Percentiles rank a stretch among this genome's conserved stretches.
These are phyloP conservation scores for Lichenostomus cassidix DNA, from an alignment of 2,113 vertebrate species.

Conservation along the genomic window DNA sequence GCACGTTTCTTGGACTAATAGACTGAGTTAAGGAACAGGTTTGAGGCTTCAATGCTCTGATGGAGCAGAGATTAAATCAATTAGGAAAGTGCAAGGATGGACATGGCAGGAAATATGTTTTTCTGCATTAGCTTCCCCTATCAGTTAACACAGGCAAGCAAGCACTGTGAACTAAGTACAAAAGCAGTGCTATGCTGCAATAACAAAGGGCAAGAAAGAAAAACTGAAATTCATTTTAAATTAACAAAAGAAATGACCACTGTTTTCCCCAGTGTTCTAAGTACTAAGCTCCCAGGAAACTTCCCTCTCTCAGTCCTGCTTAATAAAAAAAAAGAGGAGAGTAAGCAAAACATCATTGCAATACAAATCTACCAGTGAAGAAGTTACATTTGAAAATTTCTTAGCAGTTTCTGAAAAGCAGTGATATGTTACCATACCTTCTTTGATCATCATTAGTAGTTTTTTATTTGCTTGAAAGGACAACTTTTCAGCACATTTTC, in stretches of 20 bases:
- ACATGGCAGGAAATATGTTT: not conserved
- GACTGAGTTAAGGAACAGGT: not conserved
- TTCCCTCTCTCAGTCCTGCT: not conserved
- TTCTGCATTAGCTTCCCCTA: not conserved
- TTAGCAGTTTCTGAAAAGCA: not conserved
- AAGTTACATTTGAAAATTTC: not conserved
- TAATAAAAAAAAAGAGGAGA: not conserved
- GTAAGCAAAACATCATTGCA: not conserved
- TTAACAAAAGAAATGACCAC: not conserved
- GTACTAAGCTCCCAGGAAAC: not conserved
- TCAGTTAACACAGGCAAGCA: not conserved
- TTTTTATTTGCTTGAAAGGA: not conserved
- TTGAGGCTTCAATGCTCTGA: not conserved
- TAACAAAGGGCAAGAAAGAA: not conserved
- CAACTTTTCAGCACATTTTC: not conserved
- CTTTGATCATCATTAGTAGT: not conserved
- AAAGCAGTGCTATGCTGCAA: not conserved
- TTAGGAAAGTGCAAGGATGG: not conserved
- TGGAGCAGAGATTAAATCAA: not conserved
- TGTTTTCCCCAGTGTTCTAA: not conserved
- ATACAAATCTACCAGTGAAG: not conserved
- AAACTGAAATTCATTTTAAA: not conserved
- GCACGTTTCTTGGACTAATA: not conserved
- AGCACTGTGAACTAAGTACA: not conserved
- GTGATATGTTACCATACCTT: not conserved